Percentiles rank a stretch among this genome's conserved stretches.
These are phyloP conservation scores for Melopsittacus undulatus DNA, from an alignment of 2,797 vertebrate species.

Conservation along the genomic window DNA sequence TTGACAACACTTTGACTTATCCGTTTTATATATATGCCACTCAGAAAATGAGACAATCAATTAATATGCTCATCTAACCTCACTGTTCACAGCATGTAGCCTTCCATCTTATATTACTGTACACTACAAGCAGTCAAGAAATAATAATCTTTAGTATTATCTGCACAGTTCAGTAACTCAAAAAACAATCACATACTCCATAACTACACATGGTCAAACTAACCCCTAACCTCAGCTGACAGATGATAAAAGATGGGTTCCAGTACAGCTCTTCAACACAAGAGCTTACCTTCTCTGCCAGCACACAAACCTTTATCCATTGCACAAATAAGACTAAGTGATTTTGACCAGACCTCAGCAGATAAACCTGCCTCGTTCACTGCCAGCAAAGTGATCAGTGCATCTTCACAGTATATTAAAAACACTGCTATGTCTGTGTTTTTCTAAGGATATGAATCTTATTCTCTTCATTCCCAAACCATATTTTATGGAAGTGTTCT, in stretches of 20 bases:
- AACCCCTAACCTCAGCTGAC: not conserved
- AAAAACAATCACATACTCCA: not conserved
- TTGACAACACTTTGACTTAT: not conserved
- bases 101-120: not conserved
- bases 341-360: not conserved
- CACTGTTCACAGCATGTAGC: not conserved
- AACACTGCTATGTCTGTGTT: not conserved
- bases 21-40: rapidly evolving
- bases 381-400: not conserved
- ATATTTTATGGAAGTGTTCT: not conserved
- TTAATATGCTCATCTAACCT: not conserved
- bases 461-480: not conserved
- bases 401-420: not conserved
- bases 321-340: not conserved
- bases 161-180: not conserved
- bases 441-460: not conserved
- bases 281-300: not conserved
- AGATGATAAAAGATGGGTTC: not conserved
- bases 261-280: not conserved
- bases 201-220: not conserved
- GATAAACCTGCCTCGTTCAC: not conserved
- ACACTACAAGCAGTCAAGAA: not conserved
- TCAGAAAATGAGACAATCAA: not conserved
- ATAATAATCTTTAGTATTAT: not conserved
- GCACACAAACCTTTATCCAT: not conserved